Evolutionary conservation across 2,113 vertebrate genomes (phyloP).

Genomic region (Psophia crepitans): DNA sequence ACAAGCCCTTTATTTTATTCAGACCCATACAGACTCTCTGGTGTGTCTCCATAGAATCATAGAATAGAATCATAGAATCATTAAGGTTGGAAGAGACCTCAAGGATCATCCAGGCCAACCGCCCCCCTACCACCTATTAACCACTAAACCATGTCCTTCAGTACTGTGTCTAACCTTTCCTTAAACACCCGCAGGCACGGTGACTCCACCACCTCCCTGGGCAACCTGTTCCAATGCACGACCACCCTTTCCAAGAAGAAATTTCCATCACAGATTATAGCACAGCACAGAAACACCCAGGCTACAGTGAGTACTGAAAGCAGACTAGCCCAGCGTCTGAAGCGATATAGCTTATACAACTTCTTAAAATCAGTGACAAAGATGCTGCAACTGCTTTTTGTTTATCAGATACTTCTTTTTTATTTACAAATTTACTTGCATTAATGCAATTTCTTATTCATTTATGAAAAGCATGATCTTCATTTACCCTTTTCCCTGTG

Average conservation of each 20-base stretch:
- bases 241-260: too few species aligned
- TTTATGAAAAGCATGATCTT: not conserved
- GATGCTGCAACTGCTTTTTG: not conserved
- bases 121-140: too few species aligned
- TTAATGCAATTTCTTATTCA: not conserved
- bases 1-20: not conserved
- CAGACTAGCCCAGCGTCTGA: not conserved
- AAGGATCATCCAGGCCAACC: too few species aligned
- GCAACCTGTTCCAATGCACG: too few species aligned
- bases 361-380: not conserved
- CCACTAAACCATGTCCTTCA: too few species aligned
- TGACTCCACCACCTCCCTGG: too few species aligned
- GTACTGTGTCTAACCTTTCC: too few species aligned
- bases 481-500: not conserved
- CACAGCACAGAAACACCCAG: not conserved
- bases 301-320: accelerated
- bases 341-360: accelerated
- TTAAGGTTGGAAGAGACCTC: too few species aligned
- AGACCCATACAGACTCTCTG: too few species aligned
- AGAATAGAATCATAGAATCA: too few species aligned
- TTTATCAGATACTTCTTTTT: not conserved
- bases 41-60: too few species aligned
- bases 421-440: not conserved
- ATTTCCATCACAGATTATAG: accelerated
- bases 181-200: too few species aligned